Evolutionary conservation across 1,140 invertebrate genomes (phyloP).

Genomic region (Hyposmocoma kahamanoa): DNA sequence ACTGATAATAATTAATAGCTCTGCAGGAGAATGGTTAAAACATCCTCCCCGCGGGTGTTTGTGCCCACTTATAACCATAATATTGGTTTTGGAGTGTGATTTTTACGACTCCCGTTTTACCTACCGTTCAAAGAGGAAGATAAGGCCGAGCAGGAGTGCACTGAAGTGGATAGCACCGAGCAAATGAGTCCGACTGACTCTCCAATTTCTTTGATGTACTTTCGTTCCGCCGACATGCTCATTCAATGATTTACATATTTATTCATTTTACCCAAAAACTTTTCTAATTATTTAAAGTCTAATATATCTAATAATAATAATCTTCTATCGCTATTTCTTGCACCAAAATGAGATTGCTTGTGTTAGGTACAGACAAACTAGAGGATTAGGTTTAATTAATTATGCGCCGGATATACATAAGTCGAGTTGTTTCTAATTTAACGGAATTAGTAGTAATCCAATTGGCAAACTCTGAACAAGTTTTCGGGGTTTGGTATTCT

Average conservation of each 20-base stretch:
- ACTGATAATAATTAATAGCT: conserved; percentile 59
- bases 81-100: conserved; percentile 54
- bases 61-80: conserved; percentile 36
- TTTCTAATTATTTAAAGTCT: no score
- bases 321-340: no score
- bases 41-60: conserved; percentile 26
- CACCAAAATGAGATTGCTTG: no score
- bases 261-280: conserved; percentile 37
- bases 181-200: conserved; percentile 35
- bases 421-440: no score
- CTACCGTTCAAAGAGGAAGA: conserved; percentile 53
- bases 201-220: conserved; percentile 50
- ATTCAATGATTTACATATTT: conserved; percentile 16
- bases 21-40: conserved; percentile 24
- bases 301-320: no score
- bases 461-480: no score
- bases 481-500: no score
- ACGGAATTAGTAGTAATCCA: no score
- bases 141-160: conserved; percentile 45
- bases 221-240: conserved; percentile 28
- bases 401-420: no score
- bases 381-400: no score
- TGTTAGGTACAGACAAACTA: no score
- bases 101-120: conserved; percentile 66
- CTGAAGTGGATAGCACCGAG: conserved; percentile 42